phyloP scores from a whole-genome alignment of 2,888 invertebrate genomes.

The Ctenicera cuprea region DNA sequence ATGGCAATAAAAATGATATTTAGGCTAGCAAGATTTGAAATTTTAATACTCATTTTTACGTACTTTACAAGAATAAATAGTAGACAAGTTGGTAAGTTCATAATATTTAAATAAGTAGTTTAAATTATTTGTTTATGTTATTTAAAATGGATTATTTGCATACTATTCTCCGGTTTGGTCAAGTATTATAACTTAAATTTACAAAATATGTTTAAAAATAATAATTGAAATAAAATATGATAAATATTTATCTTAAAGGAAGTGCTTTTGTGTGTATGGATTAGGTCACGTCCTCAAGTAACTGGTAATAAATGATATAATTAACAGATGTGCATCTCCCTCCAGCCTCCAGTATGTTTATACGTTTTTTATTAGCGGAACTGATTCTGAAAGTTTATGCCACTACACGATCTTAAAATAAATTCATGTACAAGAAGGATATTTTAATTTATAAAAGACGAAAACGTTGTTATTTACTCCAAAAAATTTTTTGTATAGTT shows the following conservation, averaged over 20 bases:
- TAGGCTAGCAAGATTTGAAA: constrained; percentile 29
- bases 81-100: constrained; percentile 42
- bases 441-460: too few relatives aligned
- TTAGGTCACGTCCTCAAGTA: constrained; percentile 43
- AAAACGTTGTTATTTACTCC: too few relatives aligned
- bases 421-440: too few relatives aligned
- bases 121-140: constrained; percentile 3
- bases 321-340: constrained; percentile 50
- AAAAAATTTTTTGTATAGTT: too few relatives aligned
- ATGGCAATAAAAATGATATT: constrained; percentile 43
- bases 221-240: background rate
- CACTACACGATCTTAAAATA: background rate
- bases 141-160: background rate
- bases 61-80: constrained; percentile 31
- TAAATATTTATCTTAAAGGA: constrained; percentile 36
- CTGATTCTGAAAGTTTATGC: constrained; percentile 11
- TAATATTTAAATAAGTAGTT: background rate
- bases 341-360: constrained; percentile 3
- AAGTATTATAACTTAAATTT: too few relatives aligned
- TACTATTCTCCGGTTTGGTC: too few relatives aligned
- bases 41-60: constrained; percentile 42
- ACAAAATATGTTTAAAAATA: too few relatives aligned
- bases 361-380: constrained; percentile 12
- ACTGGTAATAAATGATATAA: constrained; percentile 43
- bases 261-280: constrained; percentile 17